Conservation (phyloP, 2,797 vertebrate species). For the Protonibea diacanthus region DNA sequence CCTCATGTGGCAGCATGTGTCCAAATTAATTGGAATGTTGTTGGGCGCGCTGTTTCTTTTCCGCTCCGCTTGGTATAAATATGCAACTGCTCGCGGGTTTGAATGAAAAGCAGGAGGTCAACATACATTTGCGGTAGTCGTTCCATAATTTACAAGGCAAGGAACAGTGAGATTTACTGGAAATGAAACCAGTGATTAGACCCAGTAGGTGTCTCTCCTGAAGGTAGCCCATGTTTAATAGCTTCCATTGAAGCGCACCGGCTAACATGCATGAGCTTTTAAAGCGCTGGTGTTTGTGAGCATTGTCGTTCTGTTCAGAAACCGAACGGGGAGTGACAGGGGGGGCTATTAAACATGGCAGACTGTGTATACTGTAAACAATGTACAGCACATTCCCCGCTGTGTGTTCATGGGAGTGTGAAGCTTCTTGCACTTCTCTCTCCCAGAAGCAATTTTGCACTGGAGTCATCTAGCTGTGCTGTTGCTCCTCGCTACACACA, state of each 20-base stretch:
- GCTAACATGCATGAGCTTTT: constrained; percentile 59
- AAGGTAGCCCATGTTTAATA: constrained; percentile 63
- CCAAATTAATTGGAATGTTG: constrained; percentile 75
- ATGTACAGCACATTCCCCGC: constrained; percentile 63
- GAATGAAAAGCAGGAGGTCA: constrained; percentile 54
- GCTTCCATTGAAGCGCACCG: constrained; percentile 56
- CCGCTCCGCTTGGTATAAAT: constrained; percentile 61
- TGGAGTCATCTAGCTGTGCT: constrained; percentile 58
- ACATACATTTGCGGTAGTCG: constrained; percentile 33
- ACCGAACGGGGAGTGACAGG: constrained; percentile 58
- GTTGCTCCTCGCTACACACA: constrained; percentile 48
- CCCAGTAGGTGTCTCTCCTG: constrained; percentile 64
- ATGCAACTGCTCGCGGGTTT: constrained; percentile 56
- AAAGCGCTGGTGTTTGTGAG: constrained; percentile 57
- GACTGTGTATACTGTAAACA: constrained; percentile 70
- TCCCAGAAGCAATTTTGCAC: constrained; percentile 71
- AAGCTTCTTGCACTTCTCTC: constrained; percentile 63
- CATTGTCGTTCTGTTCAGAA: constrained; percentile 58
- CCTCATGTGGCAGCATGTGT: constrained; percentile 70
- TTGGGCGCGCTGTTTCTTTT: constrained; percentile 44
- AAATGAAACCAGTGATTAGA: constrained; percentile 74
- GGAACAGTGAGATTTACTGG: constrained; percentile 47
- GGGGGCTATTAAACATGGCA: constrained; percentile 71
- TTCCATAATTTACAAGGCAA: constrained; percentile 57
- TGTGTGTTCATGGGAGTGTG: constrained; percentile 75